Evolutionary conservation across 2,797 vertebrate species (phyloP).

Genomic region (Anguilla pacifica): DNA sequence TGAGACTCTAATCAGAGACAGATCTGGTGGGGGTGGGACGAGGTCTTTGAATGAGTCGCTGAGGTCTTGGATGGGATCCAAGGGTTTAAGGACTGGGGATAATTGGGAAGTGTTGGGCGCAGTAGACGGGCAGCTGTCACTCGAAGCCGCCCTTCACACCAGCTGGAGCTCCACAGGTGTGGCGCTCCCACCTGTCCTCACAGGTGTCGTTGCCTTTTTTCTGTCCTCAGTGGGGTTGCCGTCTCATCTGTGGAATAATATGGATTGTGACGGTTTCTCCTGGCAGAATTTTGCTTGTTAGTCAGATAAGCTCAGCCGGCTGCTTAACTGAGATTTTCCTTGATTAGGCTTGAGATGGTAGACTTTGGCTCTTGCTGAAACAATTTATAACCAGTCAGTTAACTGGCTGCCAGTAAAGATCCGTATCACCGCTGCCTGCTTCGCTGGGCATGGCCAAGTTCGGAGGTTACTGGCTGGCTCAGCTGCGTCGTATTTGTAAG

Average conservation of each 20-base stretch:
- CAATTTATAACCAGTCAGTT: background rate
- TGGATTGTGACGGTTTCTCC: background rate
- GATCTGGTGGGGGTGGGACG: background rate
- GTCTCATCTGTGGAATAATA: background rate
- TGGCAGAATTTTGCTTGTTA: background rate
- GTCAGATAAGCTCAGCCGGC: background rate
- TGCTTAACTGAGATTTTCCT: background rate
- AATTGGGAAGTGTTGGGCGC: background rate
- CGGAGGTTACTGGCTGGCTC: background rate
- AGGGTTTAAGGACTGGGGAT: background rate
- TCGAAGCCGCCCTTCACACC: background rate
- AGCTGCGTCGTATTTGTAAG: background rate
- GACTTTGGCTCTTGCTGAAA: background rate
- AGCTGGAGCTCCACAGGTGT: constrained; percentile 2
- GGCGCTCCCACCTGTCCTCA: background rate
- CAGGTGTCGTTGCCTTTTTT: background rate
- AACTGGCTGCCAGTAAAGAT: constrained; percentile 7
- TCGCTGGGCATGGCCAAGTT: background rate
- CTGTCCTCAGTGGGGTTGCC: background rate
- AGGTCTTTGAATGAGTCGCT: constrained; percentile 36
- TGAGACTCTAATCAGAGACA: constrained; percentile 52
- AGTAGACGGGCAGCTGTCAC: background rate
- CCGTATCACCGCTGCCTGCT: background rate
- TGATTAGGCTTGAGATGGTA: background rate
- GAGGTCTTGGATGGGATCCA: constrained; percentile 18